phyloP scores from a whole-genome alignment of 2,888 invertebrate genomes.

The Keiferia lycopersicella region DNA sequence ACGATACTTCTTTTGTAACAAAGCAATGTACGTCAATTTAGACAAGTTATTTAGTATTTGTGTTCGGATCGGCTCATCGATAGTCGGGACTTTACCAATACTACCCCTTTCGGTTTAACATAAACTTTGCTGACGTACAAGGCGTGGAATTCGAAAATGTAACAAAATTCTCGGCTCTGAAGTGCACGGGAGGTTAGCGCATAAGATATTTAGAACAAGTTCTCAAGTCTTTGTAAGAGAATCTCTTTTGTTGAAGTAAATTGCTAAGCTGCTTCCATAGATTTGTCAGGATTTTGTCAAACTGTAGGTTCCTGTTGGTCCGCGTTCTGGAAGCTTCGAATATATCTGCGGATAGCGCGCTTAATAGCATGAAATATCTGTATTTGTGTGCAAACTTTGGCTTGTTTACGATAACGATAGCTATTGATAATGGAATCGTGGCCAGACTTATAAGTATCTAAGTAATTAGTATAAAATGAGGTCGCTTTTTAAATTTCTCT shows the following conservation, averaged over 20 bases:
- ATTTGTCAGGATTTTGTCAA: conserved; percentile 14
- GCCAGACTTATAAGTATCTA: too few species aligned
- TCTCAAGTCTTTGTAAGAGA: neutral
- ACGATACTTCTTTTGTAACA: neutral
- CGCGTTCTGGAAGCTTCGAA: neutral
- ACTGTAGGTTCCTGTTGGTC: conserved; percentile 5
- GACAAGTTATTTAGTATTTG: neutral
- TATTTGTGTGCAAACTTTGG: neutral
- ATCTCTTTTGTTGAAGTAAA: neutral
- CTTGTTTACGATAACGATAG: neutral
- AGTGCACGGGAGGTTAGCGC: neutral
- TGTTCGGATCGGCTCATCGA: neutral
- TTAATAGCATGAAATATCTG: neutral
- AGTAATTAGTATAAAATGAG: too few species aligned
- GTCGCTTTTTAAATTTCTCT: too few species aligned
- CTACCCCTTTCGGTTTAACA: neutral
- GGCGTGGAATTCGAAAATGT: neutral
- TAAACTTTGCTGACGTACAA: conserved; percentile 10
- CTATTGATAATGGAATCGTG: neutral
- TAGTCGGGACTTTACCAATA: neutral
- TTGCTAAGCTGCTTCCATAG: conserved; percentile 14
- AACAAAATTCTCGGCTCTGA: neutral
- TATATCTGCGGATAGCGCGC: neutral
- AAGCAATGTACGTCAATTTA: neutral
- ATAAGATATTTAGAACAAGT: neutral